Evolutionary conservation across 30 jellyfish, hydroid and myxozoan genomes (phyloP), one percentile per base, ranked within the genome.

Genomic region (Sanderia malayensis): DNA sequence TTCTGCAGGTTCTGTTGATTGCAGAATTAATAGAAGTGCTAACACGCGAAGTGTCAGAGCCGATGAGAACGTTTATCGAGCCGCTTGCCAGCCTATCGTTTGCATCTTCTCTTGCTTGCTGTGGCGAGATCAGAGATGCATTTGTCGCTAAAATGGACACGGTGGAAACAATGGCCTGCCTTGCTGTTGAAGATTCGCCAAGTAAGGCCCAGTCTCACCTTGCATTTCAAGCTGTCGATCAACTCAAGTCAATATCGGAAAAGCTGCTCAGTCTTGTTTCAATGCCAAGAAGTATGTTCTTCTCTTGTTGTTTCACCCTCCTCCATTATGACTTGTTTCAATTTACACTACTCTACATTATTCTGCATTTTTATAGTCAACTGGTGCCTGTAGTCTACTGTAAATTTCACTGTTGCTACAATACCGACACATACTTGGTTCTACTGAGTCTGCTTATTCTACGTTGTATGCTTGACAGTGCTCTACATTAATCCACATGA

Each of bases 81-180:
- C 80, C 88, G 2, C 60, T 76, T 45, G 73, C 80, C 2, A 76
- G 88, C 52, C 88, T 76, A 8, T 76, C 88, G 17, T 76, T 76
- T 46, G 88, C 88, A 9, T 76, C 88, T 4, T 20, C 44, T 13
- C 80, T 76, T 31, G 71, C 58, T 24, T 60, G 88, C 57, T 76
- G 2, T 19, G 46, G 2, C 11, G 69, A 47, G 21, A 62, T 76
- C 52, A 30, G 45, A 62, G 88, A 76, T 30, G 80, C 88, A 1
- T 76, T 76, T 55, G 21, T 9, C 19, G 72, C 55, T 6, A 76
- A 76, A 34, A 76, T 76, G 70, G 88, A 76, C 64, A 33, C 73
- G 0, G 88, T 76, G 0, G 76, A 76, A 19, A 76, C 88, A 1
- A 76, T 76, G 88, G 70, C 88, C 23, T 76, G 88, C 27, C 31